Base-by-base conservation (phyloP, 2,113 vertebrate species). In the Anoplopoma fimbria region DNA sequence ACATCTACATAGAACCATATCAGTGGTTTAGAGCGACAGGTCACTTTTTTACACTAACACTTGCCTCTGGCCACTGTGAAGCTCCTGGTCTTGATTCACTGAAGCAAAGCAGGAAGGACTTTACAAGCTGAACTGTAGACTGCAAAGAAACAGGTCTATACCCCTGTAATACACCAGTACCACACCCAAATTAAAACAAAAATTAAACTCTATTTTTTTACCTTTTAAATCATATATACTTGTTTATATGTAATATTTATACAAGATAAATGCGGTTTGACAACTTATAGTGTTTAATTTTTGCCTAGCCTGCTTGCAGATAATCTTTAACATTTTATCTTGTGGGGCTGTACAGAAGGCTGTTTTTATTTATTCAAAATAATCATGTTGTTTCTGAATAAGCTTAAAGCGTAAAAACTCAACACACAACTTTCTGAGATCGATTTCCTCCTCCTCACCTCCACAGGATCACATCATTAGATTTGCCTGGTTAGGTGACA, bases 401-500 rank as follows among this genome's bases (percentile, higher is more conserved):
- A 89, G 23, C 65, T 76, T 8, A 65, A 83, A 83, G 69, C 70
- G 87, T 81, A 89, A 57, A n/a, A 84, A 93, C 87, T 89, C 92
- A 80, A 76, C 83, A 76, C 86, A 78, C 88, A 91, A 93, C 86
- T 91, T 91, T 89, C 77, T 29, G 31, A 78, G 83, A 93, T 93
- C 83, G 77, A 93, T 93, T 89, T 90, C 86, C 81, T 88, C 73
- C 88, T 80, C 77, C 87, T 84, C 83, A 68, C 88, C 85, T 89
- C 83, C 88, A 80, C 86, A 85, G 85, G 88, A 93, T 93, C 92
- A 90, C 87, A 91, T 91, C 91, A 93, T 93, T 93, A 93, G 91
- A 93, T 94, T 94, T 94, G 92, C 89, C 91, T 95, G 92, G 88
- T 91, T 92, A 91, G 93, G 85, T 93, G 95, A 91, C 91, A 93